A percentile compares a stretch with the other conserved stretches of the same genome.
Conservation (phyloP, 2,113 vertebrate genomes). For the Erythrocercus mccallii region DNA sequence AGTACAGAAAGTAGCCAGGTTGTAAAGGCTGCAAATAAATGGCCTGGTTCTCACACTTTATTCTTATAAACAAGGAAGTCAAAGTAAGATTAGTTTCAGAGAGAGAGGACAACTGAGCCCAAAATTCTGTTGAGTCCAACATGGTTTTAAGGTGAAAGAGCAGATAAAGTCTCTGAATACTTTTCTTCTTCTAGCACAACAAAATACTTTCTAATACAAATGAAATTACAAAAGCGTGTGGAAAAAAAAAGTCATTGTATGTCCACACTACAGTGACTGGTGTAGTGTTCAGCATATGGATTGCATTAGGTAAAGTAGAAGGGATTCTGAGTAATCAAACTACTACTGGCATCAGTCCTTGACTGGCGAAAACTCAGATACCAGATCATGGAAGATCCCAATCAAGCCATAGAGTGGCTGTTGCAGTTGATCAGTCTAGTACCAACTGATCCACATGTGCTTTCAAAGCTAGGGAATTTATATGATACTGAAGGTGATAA, state of each 20-base stretch:
- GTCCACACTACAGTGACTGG: neutral
- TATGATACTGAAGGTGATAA: slow-evolving; percentile 91
- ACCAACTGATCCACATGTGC: slow-evolving; percentile 85
- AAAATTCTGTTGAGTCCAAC: neutral
- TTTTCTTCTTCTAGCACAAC: neutral
- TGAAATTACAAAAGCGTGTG: neutral
- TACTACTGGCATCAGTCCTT: slow-evolving; percentile 37
- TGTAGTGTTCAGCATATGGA: neutral
- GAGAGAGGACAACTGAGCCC: neutral
- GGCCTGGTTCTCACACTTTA: neutral
- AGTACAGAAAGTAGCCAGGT: neutral
- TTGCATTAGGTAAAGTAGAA: neutral
- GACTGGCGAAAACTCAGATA: slow-evolving; percentile 79
- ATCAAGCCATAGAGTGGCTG: slow-evolving; percentile 91
- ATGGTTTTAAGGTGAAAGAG: neutral
- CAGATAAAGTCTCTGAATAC: neutral
- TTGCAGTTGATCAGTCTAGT: slow-evolving; percentile 89
- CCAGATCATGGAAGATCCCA: slow-evolving; percentile 87
- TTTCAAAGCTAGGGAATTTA: slow-evolving; percentile 89
- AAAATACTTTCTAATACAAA: neutral
- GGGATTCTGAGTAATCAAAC: neutral
- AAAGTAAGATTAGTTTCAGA: neutral
- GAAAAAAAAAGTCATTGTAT: neutral
- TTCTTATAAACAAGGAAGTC: neutral
- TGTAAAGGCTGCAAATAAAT: neutral